Evolutionary conservation across 2,888 invertebrate species (phyloP), one percentile per base, ranked within the genome.

Genomic region (Drosophila paranaensis): DNA sequence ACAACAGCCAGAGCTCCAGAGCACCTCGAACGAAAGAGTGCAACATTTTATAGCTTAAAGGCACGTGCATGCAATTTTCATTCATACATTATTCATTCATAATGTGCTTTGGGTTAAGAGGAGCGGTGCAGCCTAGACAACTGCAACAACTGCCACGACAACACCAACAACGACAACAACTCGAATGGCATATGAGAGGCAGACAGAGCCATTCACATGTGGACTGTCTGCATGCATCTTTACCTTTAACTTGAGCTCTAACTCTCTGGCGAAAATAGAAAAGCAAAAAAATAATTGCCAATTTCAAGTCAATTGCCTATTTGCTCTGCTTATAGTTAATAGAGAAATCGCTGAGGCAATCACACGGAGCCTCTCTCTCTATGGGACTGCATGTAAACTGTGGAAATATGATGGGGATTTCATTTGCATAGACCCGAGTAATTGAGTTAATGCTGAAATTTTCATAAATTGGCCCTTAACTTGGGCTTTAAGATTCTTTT

Each of bases 21-120:
- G n/a, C n/a, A n/a, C n/a, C 60, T 57, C 58, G 46, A 27, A 54
- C 55, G 40, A 64, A 68, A 75, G 72, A 75, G 88, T 89, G 81
- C 85, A 85, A 88, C 77, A 77, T 78, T 88, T 86, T 86, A 83
- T 91, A 81, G 90, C 91, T 80, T 62, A 50, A 74, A 87, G 91
- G 91, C 90, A 91, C 89, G 90, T 91, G 90, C 89, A 89, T 81
- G 90, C 91, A 91, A 90, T 90, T 91, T 90, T 90, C 90, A 88
- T 91, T 90, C 90, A 90, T 90, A 87, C 90, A 91, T 90, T 91
- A 90, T 90, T 90, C 90, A 90, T 90, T 90, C 90, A 90, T 87
- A 90, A 82, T 88, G 84, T 79, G 73, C 86, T 69, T 73, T 74
- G 54, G 85, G 71, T 76, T 82, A 72, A 61, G 67, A 77, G 62